Evolutionary conservation across 2,888 invertebrate species (phyloP).

Genomic region (Xestia c-nigrum): DNA sequence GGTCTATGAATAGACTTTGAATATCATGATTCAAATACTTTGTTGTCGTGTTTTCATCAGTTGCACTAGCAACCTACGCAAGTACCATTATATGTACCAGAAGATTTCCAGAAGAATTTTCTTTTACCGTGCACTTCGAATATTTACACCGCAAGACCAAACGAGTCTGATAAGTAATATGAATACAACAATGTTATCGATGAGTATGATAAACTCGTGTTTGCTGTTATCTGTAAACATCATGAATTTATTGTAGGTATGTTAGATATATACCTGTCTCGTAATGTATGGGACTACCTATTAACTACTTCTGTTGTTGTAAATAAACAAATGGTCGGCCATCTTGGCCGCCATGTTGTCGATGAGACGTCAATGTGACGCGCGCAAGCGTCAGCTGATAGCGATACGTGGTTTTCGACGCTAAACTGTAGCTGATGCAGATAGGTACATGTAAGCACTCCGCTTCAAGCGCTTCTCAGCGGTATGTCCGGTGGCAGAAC

Average conservation of each 20-base stretch:
- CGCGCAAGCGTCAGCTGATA: constrained; percentile 80
- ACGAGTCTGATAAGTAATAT: constrained; percentile 11
- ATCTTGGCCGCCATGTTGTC: constrained; percentile 85
- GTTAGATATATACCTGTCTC: constrained; percentile 50
- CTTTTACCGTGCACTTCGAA: background rate
- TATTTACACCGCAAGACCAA: constrained; percentile 7
- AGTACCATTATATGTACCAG: background rate
- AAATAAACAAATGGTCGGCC: constrained; percentile 83
- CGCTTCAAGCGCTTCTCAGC: constrained; percentile 30
- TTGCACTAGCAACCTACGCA: background rate
- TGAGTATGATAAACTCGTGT: constrained; percentile 38
- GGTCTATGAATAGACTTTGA: constrained; percentile 16
- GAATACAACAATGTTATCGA: constrained; percentile 46
- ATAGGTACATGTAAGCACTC: constrained; percentile 36
- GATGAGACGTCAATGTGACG: constrained; percentile 83
- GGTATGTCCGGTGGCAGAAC: constrained; percentile 30
- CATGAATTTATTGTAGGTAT: constrained; percentile 24
- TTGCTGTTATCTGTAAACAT: constrained; percentile 28
- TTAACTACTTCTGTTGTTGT: constrained; percentile 76
- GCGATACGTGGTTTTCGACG: constrained; percentile 68
- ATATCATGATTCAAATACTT: background rate
- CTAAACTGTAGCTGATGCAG: constrained; percentile 53
- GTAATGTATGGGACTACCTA: constrained; percentile 44
- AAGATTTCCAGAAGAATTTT: background rate
- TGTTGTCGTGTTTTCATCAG: background rate